A percentile compares a stretch with the other conserved stretches of the same genome.
Evolutionary conservation across 2,113 vertebrate genomes (phyloP).

Genomic region (Felis catus): F.catus_Fca126_mat1.0 CM031419.1:104020001-104020500

Average conservation of each 20-base stretch:
- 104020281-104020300: not conserved
- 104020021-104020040: not conserved
- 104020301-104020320: not conserved
- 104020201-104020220: not conserved
- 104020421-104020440: not conserved
- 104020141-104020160: not conserved
- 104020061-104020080: not conserved
- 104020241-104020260: not conserved
- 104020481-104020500: not conserved
- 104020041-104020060: not conserved
- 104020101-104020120: not conserved
- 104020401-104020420: not conserved
- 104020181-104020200: not conserved
- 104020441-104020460: not conserved
- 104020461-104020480: not conserved
- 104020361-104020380: not conserved
- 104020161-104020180: not conserved
- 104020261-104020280: not conserved
- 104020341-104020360: not conserved
- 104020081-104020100: not conserved
- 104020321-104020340: not conserved
- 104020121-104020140: not conserved
- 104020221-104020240: not conserved
- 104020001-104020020: not conserved
- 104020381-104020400: not conserved